Base-by-base conservation (phyloP, 2,888 invertebrate species). In the Chesias legatella region DNA sequence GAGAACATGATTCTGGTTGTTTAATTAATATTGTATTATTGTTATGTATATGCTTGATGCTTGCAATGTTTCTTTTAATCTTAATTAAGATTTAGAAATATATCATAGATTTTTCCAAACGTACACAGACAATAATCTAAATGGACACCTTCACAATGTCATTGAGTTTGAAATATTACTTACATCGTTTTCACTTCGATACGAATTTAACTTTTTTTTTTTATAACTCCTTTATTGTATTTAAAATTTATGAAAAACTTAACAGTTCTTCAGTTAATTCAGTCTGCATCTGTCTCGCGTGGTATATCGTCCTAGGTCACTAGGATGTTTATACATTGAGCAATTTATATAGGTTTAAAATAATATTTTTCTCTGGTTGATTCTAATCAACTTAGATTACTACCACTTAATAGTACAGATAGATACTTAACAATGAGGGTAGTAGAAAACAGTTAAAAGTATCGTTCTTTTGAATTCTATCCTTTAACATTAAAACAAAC, bases 31-130 rank as follows among this genome's bases (percentile, higher is more conserved):
- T 44, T 51, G 51, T 44, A 55, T 53, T 54, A 62, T 67, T 58
- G 55, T 63, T 64, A 60, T 58, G 48, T 51, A 54, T 60, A 62
- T 63, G 68, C 68, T 69, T 67, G 58, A 26, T 58, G 73, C 72
- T 67, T 67, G 69, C 61, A 62, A 17, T 61, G 63, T 61, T 63
- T 40, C 42, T 53, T 55, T 50, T 48, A 44, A 29, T 41, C 22
- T 42, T 32, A 31, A 33, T 33, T 27, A 23, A 21, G 28, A 25
- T 28, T 13, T 8, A 33, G 20, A 36, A 8, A 5, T 26, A 31
- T n/a, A 7, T 40, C 20, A 10, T 7, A 7, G 10, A 8, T 25
- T 31, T 26, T 26, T 9, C 26, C 8, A 4, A 28, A 31, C 29
- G 29, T 11, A 43, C 20, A 33, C 29, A 33, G 37, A 38, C 32